Percentiles rank a stretch among this genome's conserved stretches.
Evolutionary conservation across 2,888 invertebrate species (phyloP).

Genomic region (Saturnia japonica): DNA sequence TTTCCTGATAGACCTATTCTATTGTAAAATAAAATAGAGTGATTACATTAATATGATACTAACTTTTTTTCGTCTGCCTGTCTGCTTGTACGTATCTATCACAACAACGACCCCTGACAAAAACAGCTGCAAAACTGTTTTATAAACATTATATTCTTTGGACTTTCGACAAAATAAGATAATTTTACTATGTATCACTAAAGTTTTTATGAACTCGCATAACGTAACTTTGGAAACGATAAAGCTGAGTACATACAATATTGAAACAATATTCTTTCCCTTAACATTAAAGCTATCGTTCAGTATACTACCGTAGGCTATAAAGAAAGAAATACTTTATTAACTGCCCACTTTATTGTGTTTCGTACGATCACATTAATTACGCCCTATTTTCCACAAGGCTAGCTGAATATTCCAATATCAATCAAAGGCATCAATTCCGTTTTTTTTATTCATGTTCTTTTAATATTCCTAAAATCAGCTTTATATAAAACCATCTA

Average conservation of each 20-base stretch:
- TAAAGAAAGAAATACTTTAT: conserved; percentile 48
- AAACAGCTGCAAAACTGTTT: not conserved
- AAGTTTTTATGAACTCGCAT: conserved; percentile 19
- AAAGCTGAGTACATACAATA: conserved; percentile 44
- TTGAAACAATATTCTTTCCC: conserved; percentile 52
- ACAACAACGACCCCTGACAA: not conserved
- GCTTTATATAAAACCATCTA: not conserved
- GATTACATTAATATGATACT: too few species aligned
- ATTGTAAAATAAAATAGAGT: too few species aligned
- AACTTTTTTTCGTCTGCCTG: too few species aligned
- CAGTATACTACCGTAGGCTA: conserved; percentile 49
- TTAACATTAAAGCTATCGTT: conserved; percentile 50
- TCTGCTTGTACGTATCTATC: too few species aligned
- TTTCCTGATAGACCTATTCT: too few species aligned
- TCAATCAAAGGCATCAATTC: conserved; percentile 19
- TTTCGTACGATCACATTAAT: conserved; percentile 57
- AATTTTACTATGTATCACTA: conserved; percentile 14
- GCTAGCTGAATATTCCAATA: conserved; percentile 51
- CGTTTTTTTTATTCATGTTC: not conserved
- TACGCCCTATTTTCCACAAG: conserved; percentile 50
- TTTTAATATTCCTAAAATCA: not conserved
- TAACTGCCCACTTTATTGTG: conserved; percentile 60
- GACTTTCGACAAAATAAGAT: not conserved
- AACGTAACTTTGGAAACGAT: conserved; percentile 40
- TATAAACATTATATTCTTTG: not conserved